phyloP scores from a whole-genome alignment of 2,797 vertebrate species.

The Cyprinodon diabolis region DNA sequence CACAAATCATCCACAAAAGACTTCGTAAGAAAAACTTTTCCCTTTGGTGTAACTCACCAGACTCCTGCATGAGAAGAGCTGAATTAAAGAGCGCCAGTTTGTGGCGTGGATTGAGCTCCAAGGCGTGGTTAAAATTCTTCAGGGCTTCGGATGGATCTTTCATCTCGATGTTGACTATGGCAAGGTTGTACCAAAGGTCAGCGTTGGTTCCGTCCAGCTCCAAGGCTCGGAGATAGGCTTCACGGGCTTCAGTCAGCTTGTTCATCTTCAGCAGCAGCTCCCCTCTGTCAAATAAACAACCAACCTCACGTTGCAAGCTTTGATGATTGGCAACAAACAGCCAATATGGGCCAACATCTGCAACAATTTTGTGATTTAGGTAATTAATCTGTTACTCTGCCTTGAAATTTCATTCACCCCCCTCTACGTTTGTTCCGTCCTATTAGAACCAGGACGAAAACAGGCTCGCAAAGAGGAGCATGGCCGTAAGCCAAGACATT shows the following conservation, averaged over 20 bases:
- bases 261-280: conserved; percentile 98
- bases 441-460: background rate
- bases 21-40: background rate
- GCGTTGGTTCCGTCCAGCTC: conserved; percentile 93
- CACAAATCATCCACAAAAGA: background rate
- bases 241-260: conserved; percentile 92
- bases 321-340: background rate
- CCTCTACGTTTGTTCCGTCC: background rate
- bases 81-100: conserved; percentile 97
- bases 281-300: conserved; percentile 80
- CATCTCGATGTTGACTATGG: conserved; percentile 98
- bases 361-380: too few species aligned
- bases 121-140: conserved; percentile 93
- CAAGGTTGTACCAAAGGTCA: conserved; percentile 98
- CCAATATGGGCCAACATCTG: too few species aligned
- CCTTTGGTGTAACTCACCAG: conserved; percentile 81
- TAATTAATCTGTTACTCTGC: too few species aligned
- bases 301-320: background rate
- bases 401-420: background rate
- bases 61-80: conserved; percentile 97
- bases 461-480: too few species aligned
- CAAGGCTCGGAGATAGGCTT: conserved; percentile 92
- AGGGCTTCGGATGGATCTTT: conserved; percentile 94
- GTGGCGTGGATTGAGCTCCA: conserved; percentile 91
- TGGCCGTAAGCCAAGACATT: background rate